Percentiles rank a stretch among this genome's conserved stretches.
phyloP scores from a whole-genome alignment of 2,888 invertebrate species.

The Drosophila infuscata region DNA sequence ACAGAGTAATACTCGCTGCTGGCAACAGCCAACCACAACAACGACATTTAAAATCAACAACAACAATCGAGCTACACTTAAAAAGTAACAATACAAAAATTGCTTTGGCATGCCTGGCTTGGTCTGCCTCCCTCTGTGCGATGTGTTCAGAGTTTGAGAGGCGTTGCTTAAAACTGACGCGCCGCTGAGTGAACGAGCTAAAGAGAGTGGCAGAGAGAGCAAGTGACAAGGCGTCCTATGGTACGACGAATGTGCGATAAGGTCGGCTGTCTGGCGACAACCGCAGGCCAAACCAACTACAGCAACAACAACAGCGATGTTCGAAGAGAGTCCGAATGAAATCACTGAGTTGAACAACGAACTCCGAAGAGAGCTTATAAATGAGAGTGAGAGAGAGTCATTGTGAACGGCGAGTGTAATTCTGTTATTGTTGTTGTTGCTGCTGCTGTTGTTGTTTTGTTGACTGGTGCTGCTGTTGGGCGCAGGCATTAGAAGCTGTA shows the following conservation, averaged over 20 bases:
- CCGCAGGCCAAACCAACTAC: slow-evolving; percentile 28
- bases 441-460: slow-evolving; percentile 8
- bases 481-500: slow-evolving; percentile 63
- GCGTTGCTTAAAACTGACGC: slow-evolving; percentile 73
- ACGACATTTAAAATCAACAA: slow-evolving; percentile 50
- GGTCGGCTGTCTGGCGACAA: slow-evolving; percentile 54
- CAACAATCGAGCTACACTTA: slow-evolving; percentile 51
- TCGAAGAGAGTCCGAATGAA: slow-evolving; percentile 31
- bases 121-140: slow-evolving; percentile 51
- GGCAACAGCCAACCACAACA: slow-evolving; percentile 72
- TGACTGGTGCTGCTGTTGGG: slow-evolving; percentile 14
- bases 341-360: slow-evolving; percentile 8
- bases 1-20: slow-evolving; percentile 28
- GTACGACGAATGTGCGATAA: slow-evolving; percentile 64
- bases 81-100: slow-evolving; percentile 37
- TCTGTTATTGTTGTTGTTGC: slow-evolving; percentile 28
- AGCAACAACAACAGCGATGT: slow-evolving; percentile 19
- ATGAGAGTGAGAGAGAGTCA: neutral
- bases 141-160: slow-evolving; percentile 58
- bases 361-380: slow-evolving; percentile 11
- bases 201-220: slow-evolving; percentile 40
- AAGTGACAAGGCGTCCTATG: slow-evolving; percentile 26
- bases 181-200: slow-evolving; percentile 45
- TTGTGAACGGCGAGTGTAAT: slow-evolving; percentile 39
- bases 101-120: slow-evolving; percentile 55